Evolutionary conservation across 2,797 vertebrate species (phyloP).

Genomic region (Notoglanidium macrostoma): DNA sequence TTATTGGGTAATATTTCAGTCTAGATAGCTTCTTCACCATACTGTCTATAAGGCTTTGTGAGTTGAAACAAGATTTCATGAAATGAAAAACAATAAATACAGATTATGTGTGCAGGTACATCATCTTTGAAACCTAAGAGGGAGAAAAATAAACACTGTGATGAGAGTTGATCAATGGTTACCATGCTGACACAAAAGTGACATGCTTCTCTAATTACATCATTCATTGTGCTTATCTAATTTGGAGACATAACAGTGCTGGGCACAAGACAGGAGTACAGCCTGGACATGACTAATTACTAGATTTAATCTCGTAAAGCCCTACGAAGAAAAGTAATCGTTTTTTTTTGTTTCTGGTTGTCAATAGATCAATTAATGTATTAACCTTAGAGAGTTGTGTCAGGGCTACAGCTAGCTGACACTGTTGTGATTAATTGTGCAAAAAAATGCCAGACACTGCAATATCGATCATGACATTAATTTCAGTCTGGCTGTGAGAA

Average conservation of each 20-base stretch:
- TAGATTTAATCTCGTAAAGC: constrained; percentile 26
- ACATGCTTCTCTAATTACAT: constrained; percentile 12
- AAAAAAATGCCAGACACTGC: constrained; percentile 48
- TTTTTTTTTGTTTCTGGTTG: constrained; percentile 33
- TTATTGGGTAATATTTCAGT: constrained; percentile 15
- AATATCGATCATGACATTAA: constrained; percentile 74
- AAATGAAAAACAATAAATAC: constrained; percentile 30
- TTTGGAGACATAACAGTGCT: neutral
- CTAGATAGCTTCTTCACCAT: neutral
- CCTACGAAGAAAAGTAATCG: neutral
- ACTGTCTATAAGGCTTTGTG: neutral
- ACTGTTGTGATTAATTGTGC: constrained; percentile 50
- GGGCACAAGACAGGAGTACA: neutral
- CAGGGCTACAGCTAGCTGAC: constrained; percentile 8
- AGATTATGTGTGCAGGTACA: constrained; percentile 21
- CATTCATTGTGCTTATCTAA: constrained; percentile 11
- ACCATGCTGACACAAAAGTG: constrained; percentile 2
- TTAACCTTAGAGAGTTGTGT: constrained; percentile 38
- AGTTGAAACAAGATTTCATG: constrained; percentile 8
- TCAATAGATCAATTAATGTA: constrained; percentile 34
- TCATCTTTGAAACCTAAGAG: constrained; percentile 8
- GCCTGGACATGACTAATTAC: constrained; percentile 7
- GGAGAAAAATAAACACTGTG: neutral
- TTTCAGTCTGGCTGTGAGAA: constrained; percentile 61
- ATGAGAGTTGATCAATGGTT: constrained; percentile 1